Conservation (phyloP, 2,797 vertebrate genomes). For the Brotula barbata region DNA sequence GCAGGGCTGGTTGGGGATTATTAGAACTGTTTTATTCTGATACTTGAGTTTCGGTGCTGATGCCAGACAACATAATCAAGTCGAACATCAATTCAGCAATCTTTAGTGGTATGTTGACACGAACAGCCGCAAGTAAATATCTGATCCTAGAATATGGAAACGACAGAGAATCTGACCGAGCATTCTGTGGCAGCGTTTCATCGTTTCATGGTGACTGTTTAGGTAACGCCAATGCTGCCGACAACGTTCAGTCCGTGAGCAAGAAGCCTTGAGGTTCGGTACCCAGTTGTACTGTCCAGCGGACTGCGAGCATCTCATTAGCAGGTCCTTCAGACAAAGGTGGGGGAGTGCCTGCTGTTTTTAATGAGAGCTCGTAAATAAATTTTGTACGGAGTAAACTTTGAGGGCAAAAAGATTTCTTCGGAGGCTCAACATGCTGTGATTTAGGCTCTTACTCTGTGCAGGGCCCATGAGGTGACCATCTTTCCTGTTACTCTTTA, state of each 20-base stretch:
- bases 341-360: no score
- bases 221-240: background rate
- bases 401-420: no score
- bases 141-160: no score
- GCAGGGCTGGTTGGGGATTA: slow-evolving; percentile 49
- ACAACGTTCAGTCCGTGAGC: background rate
- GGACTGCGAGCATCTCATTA: slow-evolving; percentile 9
- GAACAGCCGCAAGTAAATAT: no score
- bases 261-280: slow-evolving; percentile 15
- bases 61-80: background rate
- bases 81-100: no score
- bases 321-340: background rate
- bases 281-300: slow-evolving; percentile 44
- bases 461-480: no score
- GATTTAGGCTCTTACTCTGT: no score
- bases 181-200: slow-evolving; percentile 11
- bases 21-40: slow-evolving; percentile 10
- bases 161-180: background rate
- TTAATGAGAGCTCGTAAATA: no score
- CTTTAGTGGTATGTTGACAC: no score
- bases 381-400: no score
- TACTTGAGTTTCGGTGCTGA: background rate
- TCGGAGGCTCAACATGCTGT: no score
- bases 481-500: no score
- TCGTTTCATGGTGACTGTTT: background rate